These are phyloP conservation scores for Vulpes ferrilata DNA, from an alignment of 2,113 vertebrate genomes.

Conservation along the genomic window DNA sequence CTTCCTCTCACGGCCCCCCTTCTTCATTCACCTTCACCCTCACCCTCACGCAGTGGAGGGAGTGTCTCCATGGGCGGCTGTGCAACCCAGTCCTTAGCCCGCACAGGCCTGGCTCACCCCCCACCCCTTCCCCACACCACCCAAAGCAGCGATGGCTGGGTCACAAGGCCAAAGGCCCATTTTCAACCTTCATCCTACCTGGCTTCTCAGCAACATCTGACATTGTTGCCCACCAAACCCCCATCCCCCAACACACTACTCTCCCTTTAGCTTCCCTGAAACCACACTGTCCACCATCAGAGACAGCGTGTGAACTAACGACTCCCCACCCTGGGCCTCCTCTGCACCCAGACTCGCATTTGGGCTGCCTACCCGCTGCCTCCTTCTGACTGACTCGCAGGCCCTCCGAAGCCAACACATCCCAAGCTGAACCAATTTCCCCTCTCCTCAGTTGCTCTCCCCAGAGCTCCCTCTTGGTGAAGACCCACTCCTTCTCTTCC, in stretches of 20 bases:
- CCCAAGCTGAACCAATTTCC: fast-evolving
- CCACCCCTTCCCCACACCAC: not conserved
- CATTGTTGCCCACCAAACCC: not conserved
- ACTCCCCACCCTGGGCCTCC: not conserved
- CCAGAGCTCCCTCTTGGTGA: not conserved
- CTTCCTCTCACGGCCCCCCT: not conserved
- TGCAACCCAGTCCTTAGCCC: not conserved
- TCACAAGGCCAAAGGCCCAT: not conserved
- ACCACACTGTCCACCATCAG: not conserved
- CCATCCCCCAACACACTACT: not conserved
- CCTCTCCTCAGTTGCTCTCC: not conserved
- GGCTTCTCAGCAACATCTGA: not conserved
- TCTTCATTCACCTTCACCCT: too few relatives aligned
- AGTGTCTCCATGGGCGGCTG: not conserved
- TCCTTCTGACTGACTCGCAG: not conserved
- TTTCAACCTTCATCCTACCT: not conserved
- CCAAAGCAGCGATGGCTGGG: not conserved
- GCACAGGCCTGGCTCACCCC: not conserved
- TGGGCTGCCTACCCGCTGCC: fast-evolving
- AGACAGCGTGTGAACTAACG: not conserved
- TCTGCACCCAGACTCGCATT: not conserved
- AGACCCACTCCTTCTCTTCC: not conserved
- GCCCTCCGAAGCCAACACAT: not conserved
- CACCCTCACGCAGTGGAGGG: not conserved
- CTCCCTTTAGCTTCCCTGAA: not conserved